Conservation (phyloP, 2,888 invertebrate species). For the Ephialtes manifestator region DNA sequence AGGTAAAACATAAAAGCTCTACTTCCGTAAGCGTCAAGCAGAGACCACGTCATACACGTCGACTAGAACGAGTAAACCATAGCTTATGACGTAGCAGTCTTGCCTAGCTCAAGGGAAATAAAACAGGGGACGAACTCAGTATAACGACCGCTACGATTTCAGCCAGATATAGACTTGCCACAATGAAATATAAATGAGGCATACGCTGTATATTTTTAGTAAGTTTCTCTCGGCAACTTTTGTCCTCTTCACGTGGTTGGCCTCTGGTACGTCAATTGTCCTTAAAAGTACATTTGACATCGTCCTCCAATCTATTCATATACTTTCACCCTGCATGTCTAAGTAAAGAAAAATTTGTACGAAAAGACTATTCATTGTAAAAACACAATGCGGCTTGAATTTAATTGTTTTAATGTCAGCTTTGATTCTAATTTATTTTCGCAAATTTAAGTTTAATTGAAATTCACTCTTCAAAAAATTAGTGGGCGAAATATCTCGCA, state of each 20-base stretch:
- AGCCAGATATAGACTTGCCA: slow-evolving; percentile 45
- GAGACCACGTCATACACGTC: slow-evolving; percentile 15
- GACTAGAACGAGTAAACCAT: neutral
- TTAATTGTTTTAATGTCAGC: neutral
- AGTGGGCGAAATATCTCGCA: too few species aligned
- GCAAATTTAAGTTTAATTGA: neutral
- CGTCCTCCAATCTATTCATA: neutral
- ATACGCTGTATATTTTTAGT: slow-evolving; percentile 34
- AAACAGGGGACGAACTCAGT: slow-evolving; percentile 22
- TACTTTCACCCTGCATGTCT: neutral
- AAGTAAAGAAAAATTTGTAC: neutral
- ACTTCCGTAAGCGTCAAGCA: neutral
- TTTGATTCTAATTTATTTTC: neutral
- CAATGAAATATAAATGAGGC: slow-evolving; percentile 53
- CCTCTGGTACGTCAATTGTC: neutral
- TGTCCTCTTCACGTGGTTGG: slow-evolving; percentile 1
- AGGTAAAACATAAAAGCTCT: neutral
- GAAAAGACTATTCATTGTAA: neutral
- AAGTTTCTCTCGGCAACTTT: neutral
- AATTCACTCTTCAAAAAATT: too few species aligned
- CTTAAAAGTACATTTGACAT: slow-evolving; percentile 2
- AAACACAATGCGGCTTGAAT: neutral
- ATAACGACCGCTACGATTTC: slow-evolving; percentile 42
- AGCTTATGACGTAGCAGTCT: slow-evolving; percentile 25
- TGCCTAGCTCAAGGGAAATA: slow-evolving; percentile 27